phyloP scores from a whole-genome alignment of 2,113 vertebrate genomes.

The Proteles cristata region DNA sequence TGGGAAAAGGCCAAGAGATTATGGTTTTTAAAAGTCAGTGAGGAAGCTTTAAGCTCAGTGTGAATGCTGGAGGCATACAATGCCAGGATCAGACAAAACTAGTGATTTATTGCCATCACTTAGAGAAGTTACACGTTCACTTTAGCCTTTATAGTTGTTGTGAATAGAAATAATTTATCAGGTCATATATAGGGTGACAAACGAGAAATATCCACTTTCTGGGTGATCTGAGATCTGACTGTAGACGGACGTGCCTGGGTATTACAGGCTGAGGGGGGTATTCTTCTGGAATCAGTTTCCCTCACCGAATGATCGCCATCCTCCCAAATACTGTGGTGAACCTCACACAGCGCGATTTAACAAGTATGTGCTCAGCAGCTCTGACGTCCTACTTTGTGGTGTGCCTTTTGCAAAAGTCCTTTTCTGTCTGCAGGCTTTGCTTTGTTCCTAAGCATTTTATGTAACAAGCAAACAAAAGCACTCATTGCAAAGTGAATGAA shows the following conservation, averaged over 20 bases:
- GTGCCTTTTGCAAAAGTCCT: rapidly evolving
- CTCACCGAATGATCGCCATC: no score
- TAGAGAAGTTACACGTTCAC: background rate
- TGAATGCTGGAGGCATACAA: background rate
- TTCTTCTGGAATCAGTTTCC: background rate
- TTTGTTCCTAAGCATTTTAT: background rate
- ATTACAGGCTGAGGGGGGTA: rapidly evolving
- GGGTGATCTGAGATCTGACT: background rate
- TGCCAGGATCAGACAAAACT: background rate
- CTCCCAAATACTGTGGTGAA: rapidly evolving
- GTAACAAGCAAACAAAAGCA: background rate
- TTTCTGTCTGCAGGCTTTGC: background rate
- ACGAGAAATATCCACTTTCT: background rate
- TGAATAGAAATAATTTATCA: background rate
- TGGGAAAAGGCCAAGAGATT: background rate
- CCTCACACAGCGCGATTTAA: background rate
- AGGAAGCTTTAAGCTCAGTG: background rate
- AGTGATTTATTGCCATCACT: background rate
- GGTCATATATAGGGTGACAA: background rate
- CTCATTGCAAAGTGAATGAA: background rate
- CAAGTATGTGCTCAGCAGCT: background rate
- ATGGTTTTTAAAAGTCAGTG: background rate
- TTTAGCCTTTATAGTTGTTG: background rate
- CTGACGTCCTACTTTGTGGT: rapidly evolving
- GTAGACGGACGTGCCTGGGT: rapidly evolving